Base-by-base conservation (phyloP, 1,140 invertebrate genomes). In the Leguminivora glycinivorella region DNA sequence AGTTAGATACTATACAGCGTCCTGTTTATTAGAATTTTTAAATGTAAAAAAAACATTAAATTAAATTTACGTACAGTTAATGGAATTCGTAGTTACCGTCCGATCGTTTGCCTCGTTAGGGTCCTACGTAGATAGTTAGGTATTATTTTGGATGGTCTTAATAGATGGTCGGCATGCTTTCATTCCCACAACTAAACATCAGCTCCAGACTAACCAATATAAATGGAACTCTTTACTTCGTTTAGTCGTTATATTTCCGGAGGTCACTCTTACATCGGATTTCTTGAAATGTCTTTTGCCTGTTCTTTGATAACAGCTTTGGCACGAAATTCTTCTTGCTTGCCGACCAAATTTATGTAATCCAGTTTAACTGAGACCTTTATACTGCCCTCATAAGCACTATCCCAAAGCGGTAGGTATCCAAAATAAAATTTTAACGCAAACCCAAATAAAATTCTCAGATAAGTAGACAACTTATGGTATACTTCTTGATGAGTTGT, bases 111-210 rank as follows among this genome's bases (percentile, higher is more conserved):
- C n/a, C 40, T 43, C 47, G 47, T 22, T 52, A 22, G 17, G 9
- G 47, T 47, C n/a, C 47, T 52, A 52, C 17, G 17, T 52, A 52
- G 47, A 52, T 52, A 60, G 56, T 60, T 60, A 26, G 56, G 17
- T 29, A 60, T 9, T 26, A 26, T 26, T 60, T 60, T 60, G 14
- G 56, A 22, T 60, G 24, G 25, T 60, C 56, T 60, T 60, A 60
- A 60, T 60, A 25, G 56, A n/a, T 26, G 25, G 56, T 60, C 56
- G 26, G 26, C 56, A 29, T 22, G 5, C 19, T 22, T 9, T 22
- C 10, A 52, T 22, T 19, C 7, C 47, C 19, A 9, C 10, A 43
- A 19, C 43, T 19, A 19, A 43, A 43, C 40, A 43, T 43, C 6
- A 43, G 38, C 40, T 52, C 19, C 17, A n/a, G 14, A 7, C 47